These are phyloP conservation scores for Pagrus major DNA, from an alignment of 2,113 vertebrate genomes.

Conservation along the genomic window DNA sequence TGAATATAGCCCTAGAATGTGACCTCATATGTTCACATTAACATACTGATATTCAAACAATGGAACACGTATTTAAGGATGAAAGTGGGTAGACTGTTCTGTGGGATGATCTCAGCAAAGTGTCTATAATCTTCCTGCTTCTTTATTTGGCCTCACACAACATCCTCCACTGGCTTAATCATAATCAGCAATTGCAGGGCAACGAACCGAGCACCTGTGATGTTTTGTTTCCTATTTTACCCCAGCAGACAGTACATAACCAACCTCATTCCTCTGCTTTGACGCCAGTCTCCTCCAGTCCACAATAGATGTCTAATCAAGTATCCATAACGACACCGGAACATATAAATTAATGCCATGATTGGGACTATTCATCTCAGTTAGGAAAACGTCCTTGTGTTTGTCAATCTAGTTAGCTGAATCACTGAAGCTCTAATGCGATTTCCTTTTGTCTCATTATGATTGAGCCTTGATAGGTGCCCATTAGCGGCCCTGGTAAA, in stretches of 20 bases:
- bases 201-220: slow-evolving; percentile 40
- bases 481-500: slow-evolving; percentile 75
- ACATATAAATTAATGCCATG: slow-evolving; percentile 71
- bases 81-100: slow-evolving; percentile 29
- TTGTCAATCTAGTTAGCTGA: slow-evolving; percentile 75
- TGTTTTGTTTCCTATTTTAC: slow-evolving; percentile 42
- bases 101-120: slow-evolving; percentile 26
- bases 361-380: slow-evolving; percentile 76
- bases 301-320: slow-evolving; percentile 62
- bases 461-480: slow-evolving; percentile 79
- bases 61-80: slow-evolving; percentile 12
- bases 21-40: not conserved
- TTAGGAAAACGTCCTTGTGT: slow-evolving; percentile 75
- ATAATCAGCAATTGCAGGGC: slow-evolving; percentile 31
- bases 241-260: not conserved
- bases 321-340: slow-evolving; percentile 76
- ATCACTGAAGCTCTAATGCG: slow-evolving; percentile 68
- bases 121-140: slow-evolving; percentile 50
- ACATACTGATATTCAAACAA: not conserved
- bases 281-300: slow-evolving; percentile 50
- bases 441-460: slow-evolving; percentile 82
- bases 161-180: slow-evolving; percentile 28
- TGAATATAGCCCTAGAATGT: not conserved
- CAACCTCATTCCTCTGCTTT: slow-evolving; percentile 74
- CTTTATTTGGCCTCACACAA: slow-evolving; percentile 52